A percentile compares a stretch with the other conserved stretches of the same genome.
These are phyloP conservation scores for Notamacropus eugenii DNA, from an alignment of 2,797 vertebrate genomes.

Conservation along the genomic window DNA sequence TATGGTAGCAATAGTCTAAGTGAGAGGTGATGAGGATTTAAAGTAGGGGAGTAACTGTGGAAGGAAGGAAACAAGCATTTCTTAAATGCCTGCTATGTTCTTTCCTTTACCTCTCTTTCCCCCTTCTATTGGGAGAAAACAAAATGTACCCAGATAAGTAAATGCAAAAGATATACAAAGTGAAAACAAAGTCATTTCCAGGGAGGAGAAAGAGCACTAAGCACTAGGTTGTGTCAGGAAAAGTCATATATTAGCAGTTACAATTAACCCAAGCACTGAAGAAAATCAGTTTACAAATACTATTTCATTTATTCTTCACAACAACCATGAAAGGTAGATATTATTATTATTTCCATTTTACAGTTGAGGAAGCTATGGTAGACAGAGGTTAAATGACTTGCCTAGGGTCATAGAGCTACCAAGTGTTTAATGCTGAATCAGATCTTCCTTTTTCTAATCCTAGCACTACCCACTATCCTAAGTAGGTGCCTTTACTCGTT, in stretches of 20 bases:
- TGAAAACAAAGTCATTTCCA: not conserved
- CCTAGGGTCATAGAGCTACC: not conserved
- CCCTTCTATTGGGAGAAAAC: not conserved
- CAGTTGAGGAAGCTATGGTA: not conserved
- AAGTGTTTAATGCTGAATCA: not conserved
- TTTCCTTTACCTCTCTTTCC: not conserved
- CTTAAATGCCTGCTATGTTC: not conserved
- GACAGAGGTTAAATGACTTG: not conserved
- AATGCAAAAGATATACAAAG: not conserved
- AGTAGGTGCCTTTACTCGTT: not conserved
- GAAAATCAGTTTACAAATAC: not conserved
- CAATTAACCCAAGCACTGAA: not conserved
- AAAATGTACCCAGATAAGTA: not conserved
- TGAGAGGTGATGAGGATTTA: not conserved
- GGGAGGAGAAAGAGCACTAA: not conserved
- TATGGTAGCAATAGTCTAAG: not conserved
- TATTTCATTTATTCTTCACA: not conserved
- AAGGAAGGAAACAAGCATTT: not conserved
- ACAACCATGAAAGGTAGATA: not conserved
- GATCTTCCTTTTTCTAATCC: not conserved
- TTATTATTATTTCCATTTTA: not conserved
- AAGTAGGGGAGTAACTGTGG: not conserved
- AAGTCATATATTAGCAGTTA: not conserved
- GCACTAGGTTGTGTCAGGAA: not conserved
- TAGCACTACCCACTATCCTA: not conserved